These are phyloP conservation scores for Terebella lapidaria DNA, from an alignment of 2,888 invertebrate species.

Conservation along the genomic window DNA sequence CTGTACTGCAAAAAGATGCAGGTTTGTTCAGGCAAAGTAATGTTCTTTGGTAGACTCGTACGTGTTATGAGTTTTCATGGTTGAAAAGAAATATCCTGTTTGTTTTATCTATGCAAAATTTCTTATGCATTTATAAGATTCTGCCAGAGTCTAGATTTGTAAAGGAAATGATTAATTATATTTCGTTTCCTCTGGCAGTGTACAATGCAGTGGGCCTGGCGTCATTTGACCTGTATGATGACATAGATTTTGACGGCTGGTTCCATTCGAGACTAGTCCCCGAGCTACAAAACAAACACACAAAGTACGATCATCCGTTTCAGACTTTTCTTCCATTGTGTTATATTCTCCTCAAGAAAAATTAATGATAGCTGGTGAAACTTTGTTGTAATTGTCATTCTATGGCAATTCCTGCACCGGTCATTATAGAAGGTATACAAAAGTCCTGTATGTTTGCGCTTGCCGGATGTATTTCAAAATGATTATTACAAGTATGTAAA, in stretches of 20 bases:
- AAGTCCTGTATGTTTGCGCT: too few relatives aligned
- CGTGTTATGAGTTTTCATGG: background rate
- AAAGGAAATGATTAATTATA: too few relatives aligned
- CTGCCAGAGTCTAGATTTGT: too few relatives aligned
- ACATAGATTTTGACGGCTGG: conserved; percentile 91
- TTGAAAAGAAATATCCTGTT: too few relatives aligned
- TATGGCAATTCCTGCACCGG: too few relatives aligned
- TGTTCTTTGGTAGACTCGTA: background rate
- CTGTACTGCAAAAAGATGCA: conserved; percentile 83
- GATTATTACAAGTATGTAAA: too few relatives aligned
- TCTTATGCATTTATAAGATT: too few relatives aligned
- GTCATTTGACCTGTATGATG: conserved; percentile 85
- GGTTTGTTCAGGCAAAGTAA: conserved; percentile 32
- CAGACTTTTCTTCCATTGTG: background rate
- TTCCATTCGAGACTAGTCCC: conserved; percentile 74
- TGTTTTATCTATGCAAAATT: too few relatives aligned
- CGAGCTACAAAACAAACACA: conserved; percentile 76
- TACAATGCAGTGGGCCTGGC: conserved; percentile 87
- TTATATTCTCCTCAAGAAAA: background rate
- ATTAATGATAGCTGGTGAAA: background rate
- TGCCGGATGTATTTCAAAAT: too few relatives aligned
- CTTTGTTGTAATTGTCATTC: too few relatives aligned
- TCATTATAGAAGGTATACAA: too few relatives aligned
- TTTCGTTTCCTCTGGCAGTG: too few relatives aligned
- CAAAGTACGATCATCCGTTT: conserved; percentile 56